Evolutionary conservation across 2,113 vertebrate species (phyloP), one percentile per base, ranked within the genome.

Genomic region (Numenius arquata): DNA sequence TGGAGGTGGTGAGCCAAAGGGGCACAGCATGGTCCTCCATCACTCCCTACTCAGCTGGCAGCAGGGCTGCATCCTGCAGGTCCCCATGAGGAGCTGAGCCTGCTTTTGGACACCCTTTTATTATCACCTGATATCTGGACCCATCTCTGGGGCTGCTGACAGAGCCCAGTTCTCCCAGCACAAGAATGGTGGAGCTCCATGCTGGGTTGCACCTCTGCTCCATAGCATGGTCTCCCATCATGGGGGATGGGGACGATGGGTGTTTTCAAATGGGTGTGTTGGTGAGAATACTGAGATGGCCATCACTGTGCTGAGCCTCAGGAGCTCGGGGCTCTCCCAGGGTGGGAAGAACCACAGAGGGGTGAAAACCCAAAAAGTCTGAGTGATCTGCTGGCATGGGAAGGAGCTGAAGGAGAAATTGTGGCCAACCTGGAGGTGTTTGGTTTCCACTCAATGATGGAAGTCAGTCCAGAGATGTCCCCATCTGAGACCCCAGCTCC

Each of bases 181-280:
- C 0, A 0, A 27, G 5, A 7, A 18, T 8, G 15, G 70, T 65
- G 50, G 56, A 63, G 5, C 14, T 63, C 55, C 68, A n/a, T n/a
- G 8, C 8, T 45, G 30, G 43, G 17, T 36, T 75, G 21, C 15
- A 15, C 3, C 29, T 63, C 63, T 65, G 25, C 34, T 58, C 25
- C 8, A 8, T 15, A 27, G 34, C 22, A 13, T n/a, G 38, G 20
- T 80, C 2, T 68, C 16, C 32, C 18, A 25, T 27, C 22, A 17
- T 8, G 6, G 12, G 6, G 1, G 2, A 21, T 41, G 26, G 8
- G 14, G 25, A 23, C 0, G 1, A 45, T 20, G 41, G 11, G 14
- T 52, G 29, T 58, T 89, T 27, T n/a, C 52, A 41, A 74, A 84
- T 38, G 61, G 12, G 4, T n/a, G 19, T 40, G 27, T 63, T 50